Evolutionary conservation across 2,888 invertebrate genomes (phyloP), one percentile per base, ranked within the genome.

Genomic region (Noctuana brunneofusca): DNA sequence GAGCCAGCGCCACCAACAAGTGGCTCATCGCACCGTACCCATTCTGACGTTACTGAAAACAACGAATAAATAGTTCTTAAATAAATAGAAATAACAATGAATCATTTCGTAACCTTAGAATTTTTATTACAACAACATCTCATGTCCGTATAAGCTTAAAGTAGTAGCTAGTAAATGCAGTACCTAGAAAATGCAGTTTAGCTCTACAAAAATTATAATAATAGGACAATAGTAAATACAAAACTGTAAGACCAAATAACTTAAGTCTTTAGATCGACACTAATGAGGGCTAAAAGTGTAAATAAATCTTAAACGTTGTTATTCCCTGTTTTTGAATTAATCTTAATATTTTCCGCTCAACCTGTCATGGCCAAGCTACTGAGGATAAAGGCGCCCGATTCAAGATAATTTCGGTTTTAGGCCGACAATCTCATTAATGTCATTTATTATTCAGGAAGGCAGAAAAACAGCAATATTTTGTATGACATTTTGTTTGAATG

Each of bases 21-120:
- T 76, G 72, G 72, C 74, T 88, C 89, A 90, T 90, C 84, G 84
- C 85, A 84, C 81, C 68, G 78, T 78, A 68, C 76, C 76, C 71
- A 78, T 79, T 85, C 86, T 79, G 75, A 69, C 74, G 73, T 75
- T 75, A 78, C 78, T 63, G 71, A 58, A 66, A 49, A 58, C 54
- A 62, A 64, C 24, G 24, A 11, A 54, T 6, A 6, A n/a, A 2
- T n/a, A 53, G 18, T 53, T 14, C 5, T 8, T 35, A 11, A 35
- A 8, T 35, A 9, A 35, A 35, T n/a, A n/a, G n/a, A n/a, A n/a
- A n/a, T n/a, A n/a, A n/a, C n/a, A 27, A 27, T 8, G 27, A 27
- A 27, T 27, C 8, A 27, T 27, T 27, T 27, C n/a, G n/a, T n/a
- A n/a, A n/a, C n/a, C n/a, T n/a, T n/a, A n/a, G n/a, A n/a, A n/a